Evolutionary conservation across 2,797 vertebrate species (phyloP), one percentile per base, ranked within the genome.

Genomic region (Phoxinus dragarum): DNA sequence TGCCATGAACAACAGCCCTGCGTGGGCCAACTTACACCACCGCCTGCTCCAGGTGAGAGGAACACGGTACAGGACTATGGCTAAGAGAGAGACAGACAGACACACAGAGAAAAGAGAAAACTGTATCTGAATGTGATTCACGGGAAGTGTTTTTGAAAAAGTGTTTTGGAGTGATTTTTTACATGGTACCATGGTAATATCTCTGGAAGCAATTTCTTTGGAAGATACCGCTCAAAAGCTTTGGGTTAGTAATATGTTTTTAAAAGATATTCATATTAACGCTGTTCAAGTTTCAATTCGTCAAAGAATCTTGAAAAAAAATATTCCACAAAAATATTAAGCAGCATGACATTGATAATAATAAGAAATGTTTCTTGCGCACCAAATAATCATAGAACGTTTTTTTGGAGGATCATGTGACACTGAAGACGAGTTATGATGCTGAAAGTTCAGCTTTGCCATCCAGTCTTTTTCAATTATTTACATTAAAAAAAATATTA

Each of bases 21-120:
- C 80, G 0, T 96, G 95, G 12, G 94, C 84, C 10, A 93, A 9
- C 87, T 96, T 96, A 94, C 94, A 93, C 34, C 93, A 93, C 2
- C 94, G 86, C 85, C 92, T 95, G 87, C 92, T 89, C 93, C 94
- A 93, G 0, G 93, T 61, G 0, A 64, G 11, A 2, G 95, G 95
- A 81, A 95, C 38, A 19, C 95, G 95, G 72, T 96, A 96, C 31
- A 95, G 92, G 80, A 96, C 79, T 0, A 92, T 90, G 0, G 93
- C 95, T 96, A 89, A 68, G 27, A 77, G 9, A 68, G 23, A 36
- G 66, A 71, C 12, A 75, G 19, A 64, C 1, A 11, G 31, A 52
- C 1, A 1, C 16, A 47, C 3, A 52, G 1, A 64, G 16, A 76
- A 38, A 4, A 12, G 8, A 42, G 9, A 77, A 11, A 49, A 78